phyloP scores from a whole-genome alignment of 2,113 vertebrate species.

The Embiotoca jacksoni region DNA sequence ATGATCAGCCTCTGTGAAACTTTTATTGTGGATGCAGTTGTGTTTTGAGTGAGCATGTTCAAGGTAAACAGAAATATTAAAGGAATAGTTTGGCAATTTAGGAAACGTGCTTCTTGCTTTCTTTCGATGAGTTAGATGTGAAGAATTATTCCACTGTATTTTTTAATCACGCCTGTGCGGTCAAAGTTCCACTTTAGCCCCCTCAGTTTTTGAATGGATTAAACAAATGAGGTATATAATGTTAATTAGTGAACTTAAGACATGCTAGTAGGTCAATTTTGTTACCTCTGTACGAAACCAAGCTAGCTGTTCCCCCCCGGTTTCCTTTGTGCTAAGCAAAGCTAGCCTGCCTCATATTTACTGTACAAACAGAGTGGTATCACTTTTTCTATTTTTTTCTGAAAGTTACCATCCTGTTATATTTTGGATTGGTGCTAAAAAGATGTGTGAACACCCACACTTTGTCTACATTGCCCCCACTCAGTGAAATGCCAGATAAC shows the following conservation, averaged over 20 bases:
- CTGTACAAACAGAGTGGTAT: too few relatives aligned
- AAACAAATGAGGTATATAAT: too few relatives aligned
- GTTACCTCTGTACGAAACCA: background rate
- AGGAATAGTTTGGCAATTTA: background rate
- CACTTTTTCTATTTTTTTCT: too few relatives aligned
- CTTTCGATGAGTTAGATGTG: background rate
- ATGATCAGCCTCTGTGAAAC: background rate
- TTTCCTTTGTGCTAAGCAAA: background rate
- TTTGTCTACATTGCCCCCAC: background rate
- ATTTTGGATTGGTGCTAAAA: background rate
- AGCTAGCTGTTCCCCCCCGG: background rate
- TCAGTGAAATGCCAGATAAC: too few relatives aligned
- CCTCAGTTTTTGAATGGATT: too few relatives aligned
- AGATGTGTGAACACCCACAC: background rate
- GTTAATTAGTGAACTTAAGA: too few relatives aligned
- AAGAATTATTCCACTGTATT: too few relatives aligned
- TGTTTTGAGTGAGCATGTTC: background rate
- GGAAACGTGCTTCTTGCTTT: background rate
- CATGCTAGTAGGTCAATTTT: too few relatives aligned
- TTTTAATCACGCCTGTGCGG: too few relatives aligned
- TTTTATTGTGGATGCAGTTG: background rate
- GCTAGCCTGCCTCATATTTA: too few relatives aligned
- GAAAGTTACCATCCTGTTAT: background rate
- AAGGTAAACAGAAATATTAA: conserved; percentile 2
- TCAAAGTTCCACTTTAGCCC: too few relatives aligned